These are phyloP conservation scores for Dipodomys merriami DNA, from an alignment of 2,113 vertebrate species.

Conservation along the genomic window DNA sequence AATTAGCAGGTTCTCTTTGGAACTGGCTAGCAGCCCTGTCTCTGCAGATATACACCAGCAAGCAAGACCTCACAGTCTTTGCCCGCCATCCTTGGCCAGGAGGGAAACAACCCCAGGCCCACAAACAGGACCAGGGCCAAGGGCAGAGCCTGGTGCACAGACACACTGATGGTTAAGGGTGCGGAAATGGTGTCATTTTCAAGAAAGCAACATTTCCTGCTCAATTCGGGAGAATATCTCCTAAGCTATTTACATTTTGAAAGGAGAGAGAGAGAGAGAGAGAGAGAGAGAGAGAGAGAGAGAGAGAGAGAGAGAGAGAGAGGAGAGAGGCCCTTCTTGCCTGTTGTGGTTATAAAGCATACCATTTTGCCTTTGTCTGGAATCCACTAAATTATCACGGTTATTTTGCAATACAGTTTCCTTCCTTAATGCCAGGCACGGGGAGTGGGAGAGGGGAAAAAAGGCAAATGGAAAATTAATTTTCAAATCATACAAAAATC, in stretches of 20 bases:
- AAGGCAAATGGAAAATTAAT: not conserved
- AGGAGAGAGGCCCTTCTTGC: not conserved
- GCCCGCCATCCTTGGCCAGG: not conserved
- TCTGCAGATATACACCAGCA: not conserved
- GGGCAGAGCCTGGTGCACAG: not conserved
- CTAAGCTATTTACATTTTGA: conserved; percentile 33
- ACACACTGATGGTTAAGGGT: not conserved
- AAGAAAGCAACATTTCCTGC: conserved; percentile 62
- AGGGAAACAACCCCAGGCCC: not conserved
- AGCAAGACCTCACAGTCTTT: not conserved
- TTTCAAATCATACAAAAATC: not conserved
- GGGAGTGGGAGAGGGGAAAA: not conserved
- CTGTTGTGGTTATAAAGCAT: conserved; percentile 60
- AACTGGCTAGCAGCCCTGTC: not conserved
- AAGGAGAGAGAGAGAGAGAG: not conserved
- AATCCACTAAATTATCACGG: conserved; percentile 14
- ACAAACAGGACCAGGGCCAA: not conserved
- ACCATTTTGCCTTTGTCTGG: conserved; percentile 61
- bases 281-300: not conserved
- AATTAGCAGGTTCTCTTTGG: not conserved
- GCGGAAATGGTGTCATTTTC: not conserved
- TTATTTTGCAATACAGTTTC: conserved; percentile 19
- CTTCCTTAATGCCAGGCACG: not conserved
- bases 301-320: not conserved
- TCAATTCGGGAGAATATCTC: conserved; percentile 63